These are phyloP conservation scores for Apostichopus parvimensis DNA, from an alignment of 35 echinoderm and acorn worm species.

Conservation along the genomic window DNA sequence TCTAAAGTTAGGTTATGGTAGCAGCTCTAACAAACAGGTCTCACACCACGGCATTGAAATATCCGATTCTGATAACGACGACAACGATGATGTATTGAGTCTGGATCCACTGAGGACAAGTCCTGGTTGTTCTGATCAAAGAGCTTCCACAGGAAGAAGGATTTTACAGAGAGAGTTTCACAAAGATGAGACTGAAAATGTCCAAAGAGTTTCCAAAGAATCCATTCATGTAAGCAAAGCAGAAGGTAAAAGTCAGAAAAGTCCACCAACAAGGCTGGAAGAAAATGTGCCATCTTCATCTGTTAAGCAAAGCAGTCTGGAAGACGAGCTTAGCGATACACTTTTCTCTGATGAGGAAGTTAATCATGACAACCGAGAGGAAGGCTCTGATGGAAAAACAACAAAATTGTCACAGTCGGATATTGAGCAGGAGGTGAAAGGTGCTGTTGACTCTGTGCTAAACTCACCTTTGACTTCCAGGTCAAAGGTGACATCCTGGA, in stretches of 20 bases:
- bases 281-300: background rate
- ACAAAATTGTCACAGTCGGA: background rate
- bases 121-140: background rate
- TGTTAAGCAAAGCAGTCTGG: background rate
- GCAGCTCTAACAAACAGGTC: no score
- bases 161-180: background rate
- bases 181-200: no score
- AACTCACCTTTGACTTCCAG: background rate
- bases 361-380: background rate
- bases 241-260: background rate
- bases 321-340: background rate
- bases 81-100: background rate
- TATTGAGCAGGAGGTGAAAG: constrained; percentile 9
- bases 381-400: background rate
- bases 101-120: background rate
- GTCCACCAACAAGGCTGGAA: background rate
- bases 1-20: background rate
- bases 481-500: constrained; percentile 35
- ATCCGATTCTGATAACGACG: constrained; percentile 24
- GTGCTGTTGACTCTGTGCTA: background rate
- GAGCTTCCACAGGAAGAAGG: background rate
- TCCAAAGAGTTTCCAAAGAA: no score
- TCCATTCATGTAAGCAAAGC: background rate
- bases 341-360: constrained; percentile 47
- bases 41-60: constrained; percentile 31